These are phyloP conservation scores for Oxygymnocypris stewartii DNA, from an alignment of 2,113 vertebrate species.

Conservation along the genomic window DNA sequence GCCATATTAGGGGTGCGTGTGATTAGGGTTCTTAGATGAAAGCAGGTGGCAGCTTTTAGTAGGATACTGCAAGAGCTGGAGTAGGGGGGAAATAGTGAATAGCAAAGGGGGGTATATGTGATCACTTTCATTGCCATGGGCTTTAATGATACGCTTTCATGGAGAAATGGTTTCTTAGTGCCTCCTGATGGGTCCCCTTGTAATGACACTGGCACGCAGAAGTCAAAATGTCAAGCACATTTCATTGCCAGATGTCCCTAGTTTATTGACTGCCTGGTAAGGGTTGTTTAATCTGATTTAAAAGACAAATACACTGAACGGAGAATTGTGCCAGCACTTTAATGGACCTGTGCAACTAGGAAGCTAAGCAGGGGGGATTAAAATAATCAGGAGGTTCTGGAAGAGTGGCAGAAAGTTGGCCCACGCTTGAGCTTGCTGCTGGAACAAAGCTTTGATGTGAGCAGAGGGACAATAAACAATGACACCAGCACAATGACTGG, in stretches of 20 bases:
- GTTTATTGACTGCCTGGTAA: conserved; percentile 13
- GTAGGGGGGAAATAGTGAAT: conserved; percentile 15
- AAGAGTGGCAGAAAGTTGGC: conserved; percentile 1
- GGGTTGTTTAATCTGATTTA: conserved; percentile 26
- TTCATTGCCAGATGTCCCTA: neutral
- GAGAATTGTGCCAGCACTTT: conserved; percentile 2
- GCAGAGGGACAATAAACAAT: neutral
- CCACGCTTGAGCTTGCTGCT: neutral
- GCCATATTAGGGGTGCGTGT: conserved; percentile 39
- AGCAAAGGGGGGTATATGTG: neutral
- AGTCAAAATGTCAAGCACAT: conserved; percentile 26
- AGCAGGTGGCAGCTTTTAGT: conserved; percentile 50
- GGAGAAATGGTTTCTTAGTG: conserved; percentile 27
- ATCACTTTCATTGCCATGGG: conserved; percentile 18
- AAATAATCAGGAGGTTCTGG: conserved; percentile 23
- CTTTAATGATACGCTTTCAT: conserved; percentile 31
- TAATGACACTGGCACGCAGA: conserved; percentile 21
- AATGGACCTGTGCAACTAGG: conserved; percentile 7
- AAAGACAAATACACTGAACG: conserved; percentile 7
- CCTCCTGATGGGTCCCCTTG: conserved; percentile 18
- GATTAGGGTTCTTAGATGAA: conserved; percentile 38
- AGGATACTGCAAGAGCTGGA: conserved; percentile 26
- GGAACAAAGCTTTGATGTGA: neutral
- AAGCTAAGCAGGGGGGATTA: conserved; percentile 18
- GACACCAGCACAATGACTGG: neutral